phyloP scores from a whole-genome alignment of 2,797 vertebrate genomes.

The Coregonus sp. region DNA sequence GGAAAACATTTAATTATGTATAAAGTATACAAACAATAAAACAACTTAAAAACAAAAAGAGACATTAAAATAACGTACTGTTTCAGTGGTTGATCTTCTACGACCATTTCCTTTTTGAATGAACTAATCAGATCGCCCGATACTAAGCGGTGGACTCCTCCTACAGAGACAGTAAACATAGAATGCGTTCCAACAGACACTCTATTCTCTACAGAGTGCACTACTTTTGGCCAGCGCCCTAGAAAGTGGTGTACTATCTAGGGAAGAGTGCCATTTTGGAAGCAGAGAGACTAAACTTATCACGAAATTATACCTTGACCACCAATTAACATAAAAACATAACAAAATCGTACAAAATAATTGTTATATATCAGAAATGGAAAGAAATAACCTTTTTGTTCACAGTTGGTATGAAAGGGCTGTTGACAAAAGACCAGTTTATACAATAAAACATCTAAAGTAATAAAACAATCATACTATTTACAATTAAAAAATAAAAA shows the following conservation, averaged over 20 bases:
- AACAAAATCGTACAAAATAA: not conserved
- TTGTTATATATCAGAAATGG: not conserved
- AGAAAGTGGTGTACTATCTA: not conserved
- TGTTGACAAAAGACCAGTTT: constrained; percentile 32
- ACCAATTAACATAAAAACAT: not conserved
- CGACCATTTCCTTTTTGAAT: constrained; percentile 17
- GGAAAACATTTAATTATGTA: constrained; percentile 63
- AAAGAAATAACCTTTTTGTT: constrained; percentile 38
- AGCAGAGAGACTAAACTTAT: not conserved
- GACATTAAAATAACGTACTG: not conserved
- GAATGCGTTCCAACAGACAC: not conserved
- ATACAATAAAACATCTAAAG: not conserved
- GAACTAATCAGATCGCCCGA: constrained; percentile 13
- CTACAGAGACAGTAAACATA: constrained; percentile 12
- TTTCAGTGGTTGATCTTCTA: constrained; percentile 4
- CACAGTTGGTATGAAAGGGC: constrained; percentile 67
- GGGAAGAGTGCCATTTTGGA: not conserved
- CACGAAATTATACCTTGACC: constrained; percentile 21
- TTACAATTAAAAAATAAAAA: not conserved
- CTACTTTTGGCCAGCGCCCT: not conserved
- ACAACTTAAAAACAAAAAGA: not conserved
- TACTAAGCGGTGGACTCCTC: not conserved
- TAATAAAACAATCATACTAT: not conserved
- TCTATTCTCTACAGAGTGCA: not conserved
- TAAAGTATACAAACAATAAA: constrained; percentile 17